A percentile compares a stretch with the other conserved stretches of the same genome.
Evolutionary conservation across 92 coral and sea anemone genomes (phyloP).

Genomic region (Epizoanthus fatuus): DNA sequence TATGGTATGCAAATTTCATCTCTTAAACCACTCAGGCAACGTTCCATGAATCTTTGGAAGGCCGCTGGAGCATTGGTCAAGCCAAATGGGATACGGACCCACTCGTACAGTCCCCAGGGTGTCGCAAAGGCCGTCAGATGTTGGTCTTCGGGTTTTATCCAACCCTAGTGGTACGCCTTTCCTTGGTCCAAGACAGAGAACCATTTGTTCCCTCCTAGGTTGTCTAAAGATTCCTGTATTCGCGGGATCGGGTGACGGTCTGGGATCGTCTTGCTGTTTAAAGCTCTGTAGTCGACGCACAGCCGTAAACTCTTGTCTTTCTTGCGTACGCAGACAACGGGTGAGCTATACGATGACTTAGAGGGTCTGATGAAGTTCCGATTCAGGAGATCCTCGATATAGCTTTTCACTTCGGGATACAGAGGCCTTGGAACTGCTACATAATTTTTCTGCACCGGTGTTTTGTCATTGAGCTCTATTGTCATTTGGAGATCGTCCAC

Average conservation of each 20-base stretch:
- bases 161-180: slow-evolving; percentile 83
- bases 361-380: slow-evolving; percentile 57
- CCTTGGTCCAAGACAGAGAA: slow-evolving; percentile 73
- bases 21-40: slow-evolving; percentile 47
- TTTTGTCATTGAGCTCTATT: slow-evolving; percentile 59
- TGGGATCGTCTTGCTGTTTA: slow-evolving; percentile 70
- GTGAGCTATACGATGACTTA: slow-evolving; percentile 60
- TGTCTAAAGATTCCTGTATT: slow-evolving; percentile 72
- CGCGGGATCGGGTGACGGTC: slow-evolving; percentile 79
- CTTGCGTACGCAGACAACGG: slow-evolving; percentile 74
- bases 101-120: slow-evolving; percentile 79
- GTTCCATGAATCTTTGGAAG: slow-evolving; percentile 73
- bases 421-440: slow-evolving; percentile 75
- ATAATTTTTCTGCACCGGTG: slow-evolving; percentile 77
- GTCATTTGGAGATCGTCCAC: slow-evolving; percentile 69
- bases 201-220: background rate
- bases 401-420: slow-evolving; percentile 69
- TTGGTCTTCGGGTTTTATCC: slow-evolving; percentile 59
- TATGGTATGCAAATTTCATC: slow-evolving; percentile 68
- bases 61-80: slow-evolving; percentile 69
- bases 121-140: slow-evolving; percentile 69
- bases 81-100: slow-evolving; percentile 76
- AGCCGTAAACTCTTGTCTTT: slow-evolving; percentile 69
- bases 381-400: slow-evolving; percentile 24
- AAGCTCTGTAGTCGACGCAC: slow-evolving; percentile 79